Evolutionary conservation across 1,140 invertebrate species (phyloP), one percentile per base, ranked within the genome.

Genomic region (Drosophila pseudoananassae): DNA sequence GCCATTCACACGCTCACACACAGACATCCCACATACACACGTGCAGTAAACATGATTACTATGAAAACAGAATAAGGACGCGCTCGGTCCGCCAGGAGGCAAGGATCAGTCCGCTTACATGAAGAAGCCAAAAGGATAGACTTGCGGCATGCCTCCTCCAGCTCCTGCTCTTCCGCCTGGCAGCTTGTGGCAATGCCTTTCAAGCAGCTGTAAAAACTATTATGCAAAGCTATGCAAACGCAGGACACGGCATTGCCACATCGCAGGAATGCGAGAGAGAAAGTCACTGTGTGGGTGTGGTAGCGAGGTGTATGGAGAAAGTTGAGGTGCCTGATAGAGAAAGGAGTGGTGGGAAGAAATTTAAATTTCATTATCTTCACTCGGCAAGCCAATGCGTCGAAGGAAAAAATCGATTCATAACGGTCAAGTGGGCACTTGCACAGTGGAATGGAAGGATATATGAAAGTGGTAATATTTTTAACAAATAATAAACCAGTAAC

Each of bases 171-270:
- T 6, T 2, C 27, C 9, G 4, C 43, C 29, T 5, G 1, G 14
- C 36, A 33, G 8, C n/a, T 23, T 20, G 29, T 54, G 65, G 29
- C 31, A 49, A 31, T 53, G 53, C 60, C 71, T 63, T 54, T 60
- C 61, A 64, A 79, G 71, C 63, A 70, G 51, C 71, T 71, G 56
- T 75, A 71, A 80, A 80, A 80, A 76, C 60, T 80, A 80, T 80
- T 59, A 65, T 47, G 46, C 53, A 58, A 78, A 76, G 59, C 64
- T 64, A 58, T 68, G 77, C 73, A 73, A 69, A 78, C 69, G 76
- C 53, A 53, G 31, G 47, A 50, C 47, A 70, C 55, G 56, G 47
- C 47, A 50, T 74, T 63, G 33, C 51, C 57, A 45, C 61, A 54
- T 31, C 50, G 5, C 63, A 38, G 43, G 23, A 68, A 53, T 25